Conservation (phyloP, 64 coral and sea anemone species). For the Orbicella faveolata region DNA sequence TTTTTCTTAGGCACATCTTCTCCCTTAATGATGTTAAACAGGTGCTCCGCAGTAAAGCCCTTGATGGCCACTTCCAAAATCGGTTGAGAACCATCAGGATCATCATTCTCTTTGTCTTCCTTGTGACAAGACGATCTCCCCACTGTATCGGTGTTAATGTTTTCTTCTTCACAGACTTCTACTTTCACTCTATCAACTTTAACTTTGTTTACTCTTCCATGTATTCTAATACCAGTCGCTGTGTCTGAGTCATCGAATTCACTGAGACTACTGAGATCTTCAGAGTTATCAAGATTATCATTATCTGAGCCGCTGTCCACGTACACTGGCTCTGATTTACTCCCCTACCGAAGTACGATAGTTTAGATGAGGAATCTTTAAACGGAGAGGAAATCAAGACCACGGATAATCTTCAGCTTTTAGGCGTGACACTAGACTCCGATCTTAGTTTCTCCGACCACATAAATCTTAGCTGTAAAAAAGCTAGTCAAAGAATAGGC, state of each 20-base stretch:
- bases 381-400: too few species aligned
- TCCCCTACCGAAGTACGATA: not conserved
- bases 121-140: constrained; percentile 15
- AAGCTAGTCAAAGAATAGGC: too few species aligned
- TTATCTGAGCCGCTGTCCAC: constrained; percentile 11
- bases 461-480: too few species aligned
- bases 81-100: not conserved
- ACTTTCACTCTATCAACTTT: not conserved
- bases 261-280: not conserved
- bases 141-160: not conserved
- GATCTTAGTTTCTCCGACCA: too few species aligned
- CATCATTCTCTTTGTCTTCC: constrained; percentile 6
- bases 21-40: constrained; percentile 3
- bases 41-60: not conserved
- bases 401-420: too few species aligned
- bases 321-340: constrained; percentile 15
- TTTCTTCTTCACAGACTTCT: not conserved
- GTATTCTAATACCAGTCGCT: not conserved
- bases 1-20: constrained; percentile 16
- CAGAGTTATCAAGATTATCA: not conserved
- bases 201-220: not conserved
- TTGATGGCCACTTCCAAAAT: not conserved
- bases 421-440: too few species aligned
- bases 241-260: constrained; percentile 6
- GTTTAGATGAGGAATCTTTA: too few species aligned